Base-by-base conservation (phyloP, 1,140 invertebrate species). In the Pseudobourletiella spinata region DNA sequence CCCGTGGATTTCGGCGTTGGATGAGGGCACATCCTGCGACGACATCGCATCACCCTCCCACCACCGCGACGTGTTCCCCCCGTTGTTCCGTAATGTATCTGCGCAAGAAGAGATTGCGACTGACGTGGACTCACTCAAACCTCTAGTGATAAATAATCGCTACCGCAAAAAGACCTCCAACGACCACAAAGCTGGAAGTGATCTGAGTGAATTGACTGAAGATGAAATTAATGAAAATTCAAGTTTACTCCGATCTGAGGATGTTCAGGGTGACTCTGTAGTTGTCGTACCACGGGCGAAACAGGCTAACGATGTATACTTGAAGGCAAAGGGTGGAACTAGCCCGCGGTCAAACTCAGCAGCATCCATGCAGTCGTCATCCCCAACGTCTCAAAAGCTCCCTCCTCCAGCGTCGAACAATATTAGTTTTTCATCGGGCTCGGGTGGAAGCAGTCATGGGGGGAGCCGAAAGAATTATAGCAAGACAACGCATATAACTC, bases 161-260 rank as follows among this genome's bases (percentile, higher is more conserved):
- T 65, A 65, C 44, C 24, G 30, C 3, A 63, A 64, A 32, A 63
- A 63, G 51, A 61, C 22, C n/a, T 30, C 61, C 24, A 51, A 35
- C 55, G 42, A 30, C 26, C 22, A 22, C 30, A 20, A 35, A 57
- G 26, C 62, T 43, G 14, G 28, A 29, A n/a, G 8, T 39, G 57
- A 61, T 26, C 46, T 46, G 25, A 57, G 24, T 57, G 56, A 57
- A 11, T 61, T 64, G 16, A 61, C 58, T 24, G 66, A 67, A 24
- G 65, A 70, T 57, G 68, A 70, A 30, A 61, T 59, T 55, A 65
- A 65, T 58, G 68, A 70, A 56, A 67, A 63, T 30, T 67, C 59
- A 22, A 55, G 54, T 39, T 57, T 70, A 20, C 54, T 70, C 11
- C 43, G 63, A 16, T 18, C 51, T 25, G 14, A 8, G 15, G 48